Percentiles rank a stretch among this genome's conserved stretches.
Evolutionary conservation across 2,113 vertebrate genomes (phyloP).

Genomic region (Triplophysa dalaica): DNA sequence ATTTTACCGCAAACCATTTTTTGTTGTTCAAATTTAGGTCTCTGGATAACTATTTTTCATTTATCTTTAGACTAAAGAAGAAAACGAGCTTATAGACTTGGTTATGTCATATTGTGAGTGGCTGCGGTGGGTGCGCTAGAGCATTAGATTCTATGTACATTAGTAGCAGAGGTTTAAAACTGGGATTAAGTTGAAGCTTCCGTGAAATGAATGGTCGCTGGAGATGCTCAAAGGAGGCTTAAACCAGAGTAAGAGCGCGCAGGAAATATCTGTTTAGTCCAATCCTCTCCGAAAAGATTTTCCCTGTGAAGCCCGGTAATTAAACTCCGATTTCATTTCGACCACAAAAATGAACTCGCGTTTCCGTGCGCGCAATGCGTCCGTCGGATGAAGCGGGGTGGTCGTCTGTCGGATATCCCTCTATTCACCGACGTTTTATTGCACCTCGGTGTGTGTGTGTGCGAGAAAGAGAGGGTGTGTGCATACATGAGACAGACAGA

Average conservation of each 20-base stretch:
- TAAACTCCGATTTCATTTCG: slow-evolving; percentile 81
- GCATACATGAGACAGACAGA: slow-evolving; percentile 24
- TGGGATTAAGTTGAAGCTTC: slow-evolving; percentile 60
- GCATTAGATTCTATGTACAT: slow-evolving; percentile 39
- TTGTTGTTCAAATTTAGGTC: slow-evolving; percentile 28
- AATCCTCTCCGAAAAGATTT: slow-evolving; percentile 69
- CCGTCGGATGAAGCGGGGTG: slow-evolving; percentile 77
- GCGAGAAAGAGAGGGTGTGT: slow-evolving; percentile 1
- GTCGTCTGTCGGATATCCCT: slow-evolving; percentile 63
- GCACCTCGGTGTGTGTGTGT: not conserved
- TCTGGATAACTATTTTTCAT: not conserved
- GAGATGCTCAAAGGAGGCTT: slow-evolving; percentile 70
- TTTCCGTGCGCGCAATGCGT: slow-evolving; percentile 71
- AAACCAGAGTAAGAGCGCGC: slow-evolving; percentile 66
- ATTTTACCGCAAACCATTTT: slow-evolving; percentile 15
- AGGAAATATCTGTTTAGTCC: slow-evolving; percentile 69
- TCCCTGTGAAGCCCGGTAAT: slow-evolving; percentile 76
- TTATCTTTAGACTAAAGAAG: not conserved
- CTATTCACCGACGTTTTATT: not conserved
- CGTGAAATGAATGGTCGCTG: slow-evolving; percentile 74
- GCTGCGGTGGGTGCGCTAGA: slow-evolving; percentile 11
- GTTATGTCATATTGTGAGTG: slow-evolving; percentile 5
- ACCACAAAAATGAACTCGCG: slow-evolving; percentile 79
- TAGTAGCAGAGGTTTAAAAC: slow-evolving; percentile 54
- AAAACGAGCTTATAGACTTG: slow-evolving; percentile 10